phyloP scores from a whole-genome alignment of 2,113 vertebrate species.

The Acinonyx jubatus region DNA sequence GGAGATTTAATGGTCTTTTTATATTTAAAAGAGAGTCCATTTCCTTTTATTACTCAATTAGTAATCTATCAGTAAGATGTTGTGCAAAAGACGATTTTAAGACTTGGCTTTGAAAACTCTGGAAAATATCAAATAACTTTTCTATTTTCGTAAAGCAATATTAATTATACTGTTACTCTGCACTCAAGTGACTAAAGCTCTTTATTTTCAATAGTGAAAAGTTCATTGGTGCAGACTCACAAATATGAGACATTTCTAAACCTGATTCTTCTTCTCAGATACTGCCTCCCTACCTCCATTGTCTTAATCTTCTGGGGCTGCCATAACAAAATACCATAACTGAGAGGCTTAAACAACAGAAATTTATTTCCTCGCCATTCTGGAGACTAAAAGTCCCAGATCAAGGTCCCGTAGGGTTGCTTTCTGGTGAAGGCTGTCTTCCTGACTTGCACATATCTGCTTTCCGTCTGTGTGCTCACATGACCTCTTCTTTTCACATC shows the following conservation, averaged over 20 bases:
- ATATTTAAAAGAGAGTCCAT: neutral
- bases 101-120: neutral
- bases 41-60: neutral
- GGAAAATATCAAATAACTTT: neutral
- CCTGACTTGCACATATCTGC: neutral
- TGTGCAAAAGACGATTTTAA: neutral
- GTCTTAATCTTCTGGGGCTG: neutral
- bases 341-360: neutral
- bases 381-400: neutral
- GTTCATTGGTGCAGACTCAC: neutral
- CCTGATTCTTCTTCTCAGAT: neutral
- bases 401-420: neutral
- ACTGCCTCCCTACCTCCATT: neutral
- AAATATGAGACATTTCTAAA: neutral
- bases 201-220: conserved; percentile 1
- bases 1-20: neutral
- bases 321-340: neutral
- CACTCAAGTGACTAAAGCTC: neutral
- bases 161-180: neutral
- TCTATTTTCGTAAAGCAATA: neutral
- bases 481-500: neutral
- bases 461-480: neutral
- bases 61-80: neutral
- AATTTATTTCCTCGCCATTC: neutral
- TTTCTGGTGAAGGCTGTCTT: neutral